Conservation (phyloP, 2,888 invertebrate genomes). For the Teleogryllus oceanicus region DNA sequence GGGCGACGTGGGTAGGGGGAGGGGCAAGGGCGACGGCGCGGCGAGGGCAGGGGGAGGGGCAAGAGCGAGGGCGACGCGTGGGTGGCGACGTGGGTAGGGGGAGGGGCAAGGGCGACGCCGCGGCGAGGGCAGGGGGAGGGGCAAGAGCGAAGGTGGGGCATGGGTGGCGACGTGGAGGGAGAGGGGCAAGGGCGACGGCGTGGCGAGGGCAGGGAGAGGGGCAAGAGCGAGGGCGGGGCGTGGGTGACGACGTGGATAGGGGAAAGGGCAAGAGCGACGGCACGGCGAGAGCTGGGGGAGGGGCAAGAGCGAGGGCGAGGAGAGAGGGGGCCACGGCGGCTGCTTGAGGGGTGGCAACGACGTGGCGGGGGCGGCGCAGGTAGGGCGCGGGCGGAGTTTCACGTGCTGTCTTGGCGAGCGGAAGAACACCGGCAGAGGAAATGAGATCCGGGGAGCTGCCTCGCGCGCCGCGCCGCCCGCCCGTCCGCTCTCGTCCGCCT, state of each 20-base stretch:
- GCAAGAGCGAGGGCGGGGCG: too few species aligned
- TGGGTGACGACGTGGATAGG: too few species aligned
- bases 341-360: neutral
- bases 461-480: neutral
- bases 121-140: neutral
- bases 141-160: neutral
- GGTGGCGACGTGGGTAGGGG: neutral
- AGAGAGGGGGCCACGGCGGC: neutral
- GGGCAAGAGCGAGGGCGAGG: neutral
- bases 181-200: neutral
- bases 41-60: too few species aligned
- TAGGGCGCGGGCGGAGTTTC: neutral
- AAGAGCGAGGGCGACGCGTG: too few species aligned
- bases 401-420: constrained; percentile 18
- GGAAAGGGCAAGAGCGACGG: too few species aligned
- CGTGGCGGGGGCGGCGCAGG: neutral
- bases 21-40: too few species aligned
- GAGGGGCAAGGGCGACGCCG: neutral
- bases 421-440: constrained; percentile 18
- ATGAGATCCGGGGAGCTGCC: constrained; percentile 1
- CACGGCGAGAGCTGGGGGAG: neutral
- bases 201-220: neutral
- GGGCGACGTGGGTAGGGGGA: too few species aligned
- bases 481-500: neutral
- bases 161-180: too few species aligned